These are phyloP conservation scores for Trochalopteron elliotii DNA, from an alignment of 2,113 vertebrate genomes.

Conservation along the genomic window DNA sequence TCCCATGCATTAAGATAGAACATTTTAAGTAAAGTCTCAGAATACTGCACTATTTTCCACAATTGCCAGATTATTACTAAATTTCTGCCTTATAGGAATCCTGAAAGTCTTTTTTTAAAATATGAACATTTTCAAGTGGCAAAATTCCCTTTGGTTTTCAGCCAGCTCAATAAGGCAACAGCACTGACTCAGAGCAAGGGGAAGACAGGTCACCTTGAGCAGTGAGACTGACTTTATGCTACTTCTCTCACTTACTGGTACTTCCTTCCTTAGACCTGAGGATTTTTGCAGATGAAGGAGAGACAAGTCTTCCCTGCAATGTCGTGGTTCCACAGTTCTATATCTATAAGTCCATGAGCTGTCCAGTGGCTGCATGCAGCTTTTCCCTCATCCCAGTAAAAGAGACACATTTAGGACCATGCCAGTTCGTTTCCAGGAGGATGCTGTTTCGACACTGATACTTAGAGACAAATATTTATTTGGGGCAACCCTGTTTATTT, in stretches of 20 bases:
- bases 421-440: not conserved
- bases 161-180: not conserved
- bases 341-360: not conserved
- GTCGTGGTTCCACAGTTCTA: not conserved
- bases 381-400: not conserved
- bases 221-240: not conserved
- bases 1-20: not conserved
- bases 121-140: not conserved
- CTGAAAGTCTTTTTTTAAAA: not conserved
- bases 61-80: not conserved
- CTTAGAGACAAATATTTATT: slow-evolving; percentile 32
- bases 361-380: not conserved
- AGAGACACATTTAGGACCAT: not conserved
- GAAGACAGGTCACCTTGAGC: not conserved
- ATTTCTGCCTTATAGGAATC: not conserved
- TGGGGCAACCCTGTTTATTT: slow-evolving; percentile 21
- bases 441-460: not conserved
- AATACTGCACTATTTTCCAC: not conserved
- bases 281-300: not conserved
- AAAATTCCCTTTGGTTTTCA: not conserved
- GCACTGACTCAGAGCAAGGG: not conserved
- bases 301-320: not conserved
- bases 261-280: not conserved
- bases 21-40: not conserved
- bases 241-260: not conserved